These are phyloP conservation scores for Uloborus plumipes DNA, from an alignment of 2,888 invertebrate species.

Conservation along the genomic window DNA sequence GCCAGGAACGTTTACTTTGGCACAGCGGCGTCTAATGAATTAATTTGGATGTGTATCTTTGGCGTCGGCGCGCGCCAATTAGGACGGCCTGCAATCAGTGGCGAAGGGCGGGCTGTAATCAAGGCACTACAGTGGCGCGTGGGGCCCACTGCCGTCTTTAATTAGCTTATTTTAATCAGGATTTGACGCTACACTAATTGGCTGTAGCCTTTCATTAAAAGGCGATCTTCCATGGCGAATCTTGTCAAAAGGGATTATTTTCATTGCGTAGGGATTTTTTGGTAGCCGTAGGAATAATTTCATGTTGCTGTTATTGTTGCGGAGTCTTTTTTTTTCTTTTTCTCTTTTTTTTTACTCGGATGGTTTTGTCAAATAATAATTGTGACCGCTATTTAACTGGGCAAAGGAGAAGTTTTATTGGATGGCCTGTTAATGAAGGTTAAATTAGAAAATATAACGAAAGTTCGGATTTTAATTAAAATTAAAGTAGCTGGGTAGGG, in stretches of 20 bases:
- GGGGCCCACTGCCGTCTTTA: constrained; percentile 48
- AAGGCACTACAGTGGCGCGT: constrained; percentile 43
- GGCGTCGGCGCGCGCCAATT: constrained; percentile 54
- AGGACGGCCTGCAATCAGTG: constrained; percentile 55
- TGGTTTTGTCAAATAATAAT: constrained; percentile 1
- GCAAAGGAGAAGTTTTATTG: neutral
- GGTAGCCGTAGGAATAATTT: neutral
- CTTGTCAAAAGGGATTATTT: constrained; percentile 53
- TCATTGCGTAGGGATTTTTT: constrained; percentile 15
- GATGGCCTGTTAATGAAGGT: constrained; percentile 4
- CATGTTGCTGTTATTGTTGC: constrained; percentile 3
- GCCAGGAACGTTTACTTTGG: constrained; percentile 51
- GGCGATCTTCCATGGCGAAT: constrained; percentile 48
- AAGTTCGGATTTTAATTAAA: constrained; percentile 5
- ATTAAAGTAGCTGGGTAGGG: neutral
- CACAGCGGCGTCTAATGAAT: constrained; percentile 56
- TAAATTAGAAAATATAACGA: constrained; percentile 10
- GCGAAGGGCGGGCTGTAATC: constrained; percentile 38
- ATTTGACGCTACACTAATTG: constrained; percentile 61
- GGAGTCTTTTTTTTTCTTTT: neutral
- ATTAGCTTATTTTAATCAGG: constrained; percentile 63
- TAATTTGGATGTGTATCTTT: constrained; percentile 63
- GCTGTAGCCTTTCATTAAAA: constrained; percentile 60
- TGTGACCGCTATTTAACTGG: neutral
- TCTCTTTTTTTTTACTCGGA: neutral